Evolutionary conservation across 2,888 invertebrate species (phyloP), one percentile per base, ranked within the genome.

Genomic region (Drosophila meridionalis): DNA sequence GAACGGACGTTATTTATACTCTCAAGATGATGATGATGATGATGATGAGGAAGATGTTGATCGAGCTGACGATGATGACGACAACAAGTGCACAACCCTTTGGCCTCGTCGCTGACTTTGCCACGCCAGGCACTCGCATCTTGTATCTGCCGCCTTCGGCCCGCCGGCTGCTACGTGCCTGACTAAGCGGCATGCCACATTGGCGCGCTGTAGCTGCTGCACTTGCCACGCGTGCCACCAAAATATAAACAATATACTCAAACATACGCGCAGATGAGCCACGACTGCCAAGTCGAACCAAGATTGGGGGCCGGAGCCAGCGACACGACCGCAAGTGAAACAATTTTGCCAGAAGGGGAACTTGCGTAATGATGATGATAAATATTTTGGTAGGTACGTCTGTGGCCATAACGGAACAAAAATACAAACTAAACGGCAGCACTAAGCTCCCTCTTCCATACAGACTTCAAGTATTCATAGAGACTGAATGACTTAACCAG

Each of bases 21-120:
- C 48, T 20, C 20, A 36, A 50, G 36, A 53, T 36, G 20, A 32
- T 50, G 50, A 47, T 47, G 69, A 30, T 43, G 43, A 43, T 26
- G 45, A 47, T 48, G 62, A 52, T 69, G 36, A 45, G 9, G 36
- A 45, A 9, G 26, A 20, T 48, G 38, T 30, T 38, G 47, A 38
- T 12, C 47, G 28, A 38, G 38, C 12, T 59, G 61, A 63, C 60
- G 81, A 71, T 67, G 69, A 84, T 80, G 86, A 86, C 62, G 76
- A 80, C 81, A 78, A 74, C 71, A 75, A 88, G 88, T 85, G 79
- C 83, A 87, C 87, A 85, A 89, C 85, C 80, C 87, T 84, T 87
- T 72, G 80, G 78, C 87, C 70, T 71, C 69, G 59, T 56, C 69
- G 58, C 43, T 70, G 67, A 72, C 70, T 72, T 73, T 52, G 59